Evolutionary conservation across 2,797 vertebrate genomes (phyloP).

Genomic region (Cirrhinus mrigala): DNA sequence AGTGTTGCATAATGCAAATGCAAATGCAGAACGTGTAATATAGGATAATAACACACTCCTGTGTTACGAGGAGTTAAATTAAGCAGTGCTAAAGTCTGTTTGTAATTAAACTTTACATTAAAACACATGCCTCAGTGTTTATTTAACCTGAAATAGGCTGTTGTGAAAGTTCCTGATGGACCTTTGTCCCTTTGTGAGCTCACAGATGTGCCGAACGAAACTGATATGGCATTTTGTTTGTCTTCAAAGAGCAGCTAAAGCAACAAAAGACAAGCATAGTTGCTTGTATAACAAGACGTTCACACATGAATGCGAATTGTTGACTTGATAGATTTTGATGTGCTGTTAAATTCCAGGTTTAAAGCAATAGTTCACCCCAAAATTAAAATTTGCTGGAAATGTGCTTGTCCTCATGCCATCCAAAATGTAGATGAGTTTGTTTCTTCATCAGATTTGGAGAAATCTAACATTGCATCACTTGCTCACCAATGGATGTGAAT

Average conservation of each 20-base stretch:
- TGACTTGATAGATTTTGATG: background rate
- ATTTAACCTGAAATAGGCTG: background rate
- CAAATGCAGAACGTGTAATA: slow-evolving; percentile 1
- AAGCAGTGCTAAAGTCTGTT: slow-evolving; percentile 1
- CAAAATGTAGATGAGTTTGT: background rate
- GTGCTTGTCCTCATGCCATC: background rate
- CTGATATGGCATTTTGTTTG: background rate
- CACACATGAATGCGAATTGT: background rate
- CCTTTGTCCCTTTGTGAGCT: background rate
- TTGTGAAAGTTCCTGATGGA: slow-evolving; percentile 15
- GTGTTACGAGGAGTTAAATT: background rate
- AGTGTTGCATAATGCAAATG: slow-evolving; percentile 7
- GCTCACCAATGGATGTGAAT: background rate
- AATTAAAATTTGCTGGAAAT: background rate
- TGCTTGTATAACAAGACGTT: background rate
- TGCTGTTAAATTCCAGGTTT: background rate
- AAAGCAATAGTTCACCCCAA: background rate
- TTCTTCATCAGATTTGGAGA: background rate
- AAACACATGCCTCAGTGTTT: background rate
- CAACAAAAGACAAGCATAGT: background rate
- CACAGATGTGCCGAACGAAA: background rate
- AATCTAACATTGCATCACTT: background rate
- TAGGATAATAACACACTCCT: background rate
- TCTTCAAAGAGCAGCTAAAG: background rate
- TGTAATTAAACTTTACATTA: background rate